Conservation (phyloP, 2,797 vertebrate species). For the Gambusia yucatana region DNA sequence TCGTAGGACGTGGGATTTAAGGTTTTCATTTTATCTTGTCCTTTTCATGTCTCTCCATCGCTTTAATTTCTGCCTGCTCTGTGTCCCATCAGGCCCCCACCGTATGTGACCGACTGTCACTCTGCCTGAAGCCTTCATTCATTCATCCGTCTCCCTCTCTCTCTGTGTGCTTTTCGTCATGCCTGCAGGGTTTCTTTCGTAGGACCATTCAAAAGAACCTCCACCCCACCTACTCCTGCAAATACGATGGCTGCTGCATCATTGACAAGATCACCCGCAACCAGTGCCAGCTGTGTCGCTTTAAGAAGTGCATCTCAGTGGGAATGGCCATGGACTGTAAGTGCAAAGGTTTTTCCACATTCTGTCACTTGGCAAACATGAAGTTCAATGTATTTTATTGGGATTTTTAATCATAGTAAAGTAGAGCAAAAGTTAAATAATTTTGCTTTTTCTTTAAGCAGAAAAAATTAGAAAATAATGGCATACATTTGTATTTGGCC, state of each 20-base stretch:
- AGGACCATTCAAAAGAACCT: conserved; percentile 99
- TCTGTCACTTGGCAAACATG: neutral
- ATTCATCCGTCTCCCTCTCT: neutral
- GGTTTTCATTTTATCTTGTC: conserved; percentile 1
- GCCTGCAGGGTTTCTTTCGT: conserved; percentile 92
- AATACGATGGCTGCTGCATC: conserved; percentile 97
- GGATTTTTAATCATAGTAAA: neutral
- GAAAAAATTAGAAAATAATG: neutral
- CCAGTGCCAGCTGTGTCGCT: conserved; percentile 98
- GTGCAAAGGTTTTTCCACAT: conserved; percentile 48
- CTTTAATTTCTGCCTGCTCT: conserved; percentile 4
- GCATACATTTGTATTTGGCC: neutral
- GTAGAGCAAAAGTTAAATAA: neutral
- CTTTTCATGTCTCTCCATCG: neutral
- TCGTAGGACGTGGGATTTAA: neutral
- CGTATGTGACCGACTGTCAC: neutral
- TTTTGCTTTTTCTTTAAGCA: neutral
- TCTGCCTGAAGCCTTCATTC: neutral
- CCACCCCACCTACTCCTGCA: conserved; percentile 95
- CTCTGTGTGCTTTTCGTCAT: neutral
- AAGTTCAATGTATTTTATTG: neutral
- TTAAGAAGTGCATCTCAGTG: conserved; percentile 97
- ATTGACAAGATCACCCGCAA: conserved; percentile 99
- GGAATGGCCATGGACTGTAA: conserved; percentile 99
- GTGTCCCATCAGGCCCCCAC: neutral